Base-by-base conservation (phyloP, 1,140 invertebrate genomes). In the Cyclina sinensis region DNA sequence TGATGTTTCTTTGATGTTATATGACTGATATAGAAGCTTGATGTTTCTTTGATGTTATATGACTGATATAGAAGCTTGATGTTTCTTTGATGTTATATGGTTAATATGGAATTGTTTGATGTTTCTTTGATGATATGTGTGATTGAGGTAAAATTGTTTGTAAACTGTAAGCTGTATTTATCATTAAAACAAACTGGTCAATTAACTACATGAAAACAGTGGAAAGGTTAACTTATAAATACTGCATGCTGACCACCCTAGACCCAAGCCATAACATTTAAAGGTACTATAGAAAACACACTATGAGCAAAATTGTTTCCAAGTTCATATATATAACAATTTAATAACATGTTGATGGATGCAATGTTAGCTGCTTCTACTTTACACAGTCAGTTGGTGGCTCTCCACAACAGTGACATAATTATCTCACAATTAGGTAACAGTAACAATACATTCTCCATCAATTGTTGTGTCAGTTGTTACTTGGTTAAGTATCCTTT, bases 391-490 rank as follows among this genome's bases (percentile, higher is more conserved):
- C 74, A 78, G 43, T 32, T 78, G n/a, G 37, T 54, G 37, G n/a
- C 37, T 48, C 24, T 78, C 12, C 74, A 78, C 24, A 35, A 78
- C 37, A 48, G 39, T 48, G 74, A 78, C 43, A 48, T 5, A 78
- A 78, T n/a, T n/a, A 18, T 78, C 24, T 48, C 43, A 24, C 12
- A 30, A 27, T 21, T 78, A 16, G 74, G 74, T 78, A 48, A 78
- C 21, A 7, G 9, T 2, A 9, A 16, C 5, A 21, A 43, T 27
- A 18, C 16, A 11, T 9, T 16, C 5, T 14, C 18, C n/a, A n/a
- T n/a, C n/a, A n/a, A n/a, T n/a, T n/a, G n/a, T n/a, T n/a, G n/a
- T n/a, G n/a, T n/a, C n/a, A n/a, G n/a, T n/a, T n/a, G n/a, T n/a
- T n/a, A n/a, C n/a, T n/a, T n/a, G n/a, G n/a, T n/a, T n/a, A n/a